Evolutionary conservation across 2,113 vertebrate genomes (phyloP), one percentile per base, ranked within the genome.

Genomic region (Benitochromis conjunctus): DNA sequence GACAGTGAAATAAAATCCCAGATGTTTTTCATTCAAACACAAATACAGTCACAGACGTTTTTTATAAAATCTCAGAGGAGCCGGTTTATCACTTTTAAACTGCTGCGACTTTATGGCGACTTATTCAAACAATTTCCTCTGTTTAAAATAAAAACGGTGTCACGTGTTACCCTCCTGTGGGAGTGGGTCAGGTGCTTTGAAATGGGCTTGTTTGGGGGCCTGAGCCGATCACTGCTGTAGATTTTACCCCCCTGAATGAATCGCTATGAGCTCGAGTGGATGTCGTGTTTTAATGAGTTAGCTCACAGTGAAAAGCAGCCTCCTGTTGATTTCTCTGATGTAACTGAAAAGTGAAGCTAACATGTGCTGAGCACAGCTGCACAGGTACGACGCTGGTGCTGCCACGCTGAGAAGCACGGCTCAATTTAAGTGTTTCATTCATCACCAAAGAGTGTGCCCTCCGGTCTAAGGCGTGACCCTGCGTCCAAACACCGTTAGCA

Each of bases 381-480:
- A 9, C 56, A 34, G 29, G 29, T 34, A 31, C 29, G 34, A 34
- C 8, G 3, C 29, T 9, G 26, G 8, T 1, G 57, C 26, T 18
- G 26, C 26, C 26, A 0, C 0, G 0, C 4, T 34, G 57, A 6
- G 16, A 60, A 19, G 57, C 48, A 51, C 7, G 16, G 48, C 48
- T 56, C 21, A 56, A 7, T 56, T 12, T 56, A 24, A 21, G 13
- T 2, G 5, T 56, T 12, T 24, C 11, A 13, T 24, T 24, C 18
- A 16, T 4, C 48, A 18, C 8, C 18, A 9, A 53, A 4, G 21
- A 13, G 55, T 24, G 5, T 24, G n/a, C 21, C 21, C 54, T 56
- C 34, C 34, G 2, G 34, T 7, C 6, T 0, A 0, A 18, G 60
- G 36, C 31, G 2, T 38, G 60, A 66, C 60, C 6, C 19, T 66